These are phyloP conservation scores for Muraenolepis orangiensis DNA, from an alignment of 2,797 vertebrate genomes.

Conservation along the genomic window DNA sequence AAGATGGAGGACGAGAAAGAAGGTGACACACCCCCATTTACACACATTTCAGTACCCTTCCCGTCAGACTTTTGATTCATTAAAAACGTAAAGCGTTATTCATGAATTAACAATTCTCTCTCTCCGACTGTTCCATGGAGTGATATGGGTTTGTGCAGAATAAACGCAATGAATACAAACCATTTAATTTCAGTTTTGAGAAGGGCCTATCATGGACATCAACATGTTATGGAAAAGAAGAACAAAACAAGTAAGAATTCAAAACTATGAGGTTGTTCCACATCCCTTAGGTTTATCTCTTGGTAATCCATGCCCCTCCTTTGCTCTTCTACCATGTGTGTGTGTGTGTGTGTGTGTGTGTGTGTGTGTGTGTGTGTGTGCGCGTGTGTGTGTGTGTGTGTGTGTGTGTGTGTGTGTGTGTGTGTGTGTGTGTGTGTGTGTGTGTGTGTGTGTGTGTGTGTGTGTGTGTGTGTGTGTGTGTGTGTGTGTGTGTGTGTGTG, in stretches of 20 bases:
- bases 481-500: conserved; percentile 2
- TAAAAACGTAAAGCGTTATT: neutral
- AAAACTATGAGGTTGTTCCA: neutral
- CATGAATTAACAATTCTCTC: neutral
- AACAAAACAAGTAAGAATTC: no score
- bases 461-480: conserved; percentile 3
- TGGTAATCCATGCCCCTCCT: neutral
- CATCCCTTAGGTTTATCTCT: neutral
- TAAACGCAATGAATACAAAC: neutral
- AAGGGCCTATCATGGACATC: neutral
- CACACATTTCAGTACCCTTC: neutral
- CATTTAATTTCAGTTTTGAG: neutral
- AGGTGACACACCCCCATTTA: neutral
- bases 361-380: conserved; percentile 7
- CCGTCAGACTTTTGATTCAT: neutral
- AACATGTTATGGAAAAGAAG: neutral
- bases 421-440: no score
- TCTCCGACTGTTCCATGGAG: neutral
- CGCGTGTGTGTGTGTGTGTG: neutral
- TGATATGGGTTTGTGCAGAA: neutral
- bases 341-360: conserved; percentile 4
- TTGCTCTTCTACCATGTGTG: neutral
- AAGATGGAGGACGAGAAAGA: neutral
- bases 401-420: no score
- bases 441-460: no score